A percentile compares a stretch with the other conserved stretches of the same genome.
These are phyloP conservation scores for Asbolus verrucosus DNA, from an alignment of 1,140 invertebrate genomes.

Conservation along the genomic window DNA sequence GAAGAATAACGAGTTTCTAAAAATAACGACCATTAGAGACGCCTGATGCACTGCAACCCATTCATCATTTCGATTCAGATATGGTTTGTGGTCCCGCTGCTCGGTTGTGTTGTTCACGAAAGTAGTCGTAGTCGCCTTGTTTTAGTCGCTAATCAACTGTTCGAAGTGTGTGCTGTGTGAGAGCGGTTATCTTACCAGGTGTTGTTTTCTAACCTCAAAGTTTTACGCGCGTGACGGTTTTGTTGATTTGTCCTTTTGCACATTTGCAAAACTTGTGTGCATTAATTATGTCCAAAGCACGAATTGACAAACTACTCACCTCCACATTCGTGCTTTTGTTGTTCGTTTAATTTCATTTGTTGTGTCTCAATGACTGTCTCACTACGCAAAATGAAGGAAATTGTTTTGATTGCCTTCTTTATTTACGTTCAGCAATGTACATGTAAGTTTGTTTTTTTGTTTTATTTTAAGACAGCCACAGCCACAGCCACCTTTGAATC, in stretches of 20 bases:
- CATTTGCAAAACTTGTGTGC: neutral
- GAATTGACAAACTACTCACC: neutral
- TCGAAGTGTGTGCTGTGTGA: conserved; percentile 11
- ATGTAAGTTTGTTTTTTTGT: conserved; percentile 2
- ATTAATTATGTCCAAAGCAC: conserved; percentile 17
- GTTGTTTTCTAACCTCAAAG: conserved; percentile 37
- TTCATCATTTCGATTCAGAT: conserved; percentile 43
- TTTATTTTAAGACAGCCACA: conserved; percentile 3
- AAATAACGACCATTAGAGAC: conserved; percentile 33
- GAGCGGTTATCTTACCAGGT: conserved; percentile 16
- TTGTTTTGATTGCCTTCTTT: conserved; percentile 1
- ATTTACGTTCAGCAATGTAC: neutral
- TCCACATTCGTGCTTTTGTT: conserved; percentile 2
- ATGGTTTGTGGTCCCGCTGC: conserved; percentile 29
- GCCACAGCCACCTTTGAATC: too few species aligned
- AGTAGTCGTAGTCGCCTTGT: conserved; percentile 11
- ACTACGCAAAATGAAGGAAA: conserved; percentile 18
- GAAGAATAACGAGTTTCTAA: conserved; percentile 36
- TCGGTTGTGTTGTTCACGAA: conserved; percentile 4
- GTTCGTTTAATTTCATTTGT: neutral
- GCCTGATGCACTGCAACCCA: conserved; percentile 43
- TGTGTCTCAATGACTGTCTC: conserved; percentile 18
- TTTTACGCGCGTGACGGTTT: conserved; percentile 23
- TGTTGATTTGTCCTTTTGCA: neutral
- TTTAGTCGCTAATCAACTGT: conserved; percentile 32